phyloP scores from a whole-genome alignment of 2,113 vertebrate species.

The Chrysemys picta region DNA sequence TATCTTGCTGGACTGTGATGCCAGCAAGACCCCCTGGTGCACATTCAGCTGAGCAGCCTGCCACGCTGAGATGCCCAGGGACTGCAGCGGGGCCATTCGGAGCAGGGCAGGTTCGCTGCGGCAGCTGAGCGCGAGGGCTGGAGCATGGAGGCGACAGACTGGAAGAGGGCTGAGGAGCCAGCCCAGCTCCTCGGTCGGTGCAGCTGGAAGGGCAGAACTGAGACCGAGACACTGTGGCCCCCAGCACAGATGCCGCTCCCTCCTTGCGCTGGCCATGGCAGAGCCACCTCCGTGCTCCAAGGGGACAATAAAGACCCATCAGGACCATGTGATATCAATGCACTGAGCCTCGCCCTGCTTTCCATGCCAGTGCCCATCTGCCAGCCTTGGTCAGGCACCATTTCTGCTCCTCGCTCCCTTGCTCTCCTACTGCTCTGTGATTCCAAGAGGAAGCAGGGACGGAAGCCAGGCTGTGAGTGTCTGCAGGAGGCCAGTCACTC shows the following conservation, averaged over 20 bases:
- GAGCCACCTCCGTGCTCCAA: conserved; percentile 31
- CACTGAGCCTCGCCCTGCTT: background rate
- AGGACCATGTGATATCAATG: conserved; percentile 18
- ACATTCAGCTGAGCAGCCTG: conserved; percentile 78
- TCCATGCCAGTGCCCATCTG: background rate
- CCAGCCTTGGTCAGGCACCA: background rate
- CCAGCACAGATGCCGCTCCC: background rate
- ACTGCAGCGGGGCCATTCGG: background rate
- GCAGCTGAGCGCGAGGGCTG: background rate
- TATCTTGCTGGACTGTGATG: conserved; percentile 89
- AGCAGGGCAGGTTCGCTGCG: conserved; percentile 28
- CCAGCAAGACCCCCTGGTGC: conserved; percentile 91
- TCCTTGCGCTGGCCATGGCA: conserved; percentile 5
- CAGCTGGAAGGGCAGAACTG: background rate
- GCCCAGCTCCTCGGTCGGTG: background rate
- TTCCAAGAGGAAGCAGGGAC: background rate
- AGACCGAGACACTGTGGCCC: background rate
- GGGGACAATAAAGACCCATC: conserved; percentile 63
- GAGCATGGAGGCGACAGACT: background rate
- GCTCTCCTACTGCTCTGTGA: background rate
- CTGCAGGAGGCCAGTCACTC: background rate
- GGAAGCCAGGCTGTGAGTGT: accelerated
- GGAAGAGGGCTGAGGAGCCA: background rate
- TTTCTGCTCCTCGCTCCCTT: background rate
- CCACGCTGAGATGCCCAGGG: background rate